Conservation (phyloP, 2,797 vertebrate genomes). For the Platyrinchus mystaceus region DNA sequence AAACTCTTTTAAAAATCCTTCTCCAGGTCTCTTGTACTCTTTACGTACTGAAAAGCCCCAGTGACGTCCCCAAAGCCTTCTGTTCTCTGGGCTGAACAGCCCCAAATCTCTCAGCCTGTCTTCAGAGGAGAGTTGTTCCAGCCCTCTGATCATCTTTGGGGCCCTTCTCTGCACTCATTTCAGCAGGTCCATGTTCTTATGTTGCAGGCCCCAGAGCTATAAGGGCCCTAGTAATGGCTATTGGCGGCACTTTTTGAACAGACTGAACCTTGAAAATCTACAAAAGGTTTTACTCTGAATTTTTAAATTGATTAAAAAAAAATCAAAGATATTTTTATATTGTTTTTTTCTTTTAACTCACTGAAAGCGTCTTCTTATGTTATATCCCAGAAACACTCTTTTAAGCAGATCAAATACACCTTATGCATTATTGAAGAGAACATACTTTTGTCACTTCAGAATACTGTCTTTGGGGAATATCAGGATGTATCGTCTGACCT, state of each 20-base stretch:
- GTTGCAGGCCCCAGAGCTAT: not conserved
- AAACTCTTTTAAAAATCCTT: not conserved
- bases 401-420: not conserved
- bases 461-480: not conserved
- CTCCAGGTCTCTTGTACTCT: not conserved
- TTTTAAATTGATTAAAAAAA: not conserved
- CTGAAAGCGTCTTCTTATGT: not conserved
- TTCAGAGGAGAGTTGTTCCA: not conserved
- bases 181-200: not conserved
- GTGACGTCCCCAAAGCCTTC: not conserved
- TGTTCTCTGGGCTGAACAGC: not conserved
- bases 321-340: not conserved
- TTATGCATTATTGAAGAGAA: not conserved
- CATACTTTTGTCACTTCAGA: not conserved
- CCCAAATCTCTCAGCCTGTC: not conserved
- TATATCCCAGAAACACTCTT: not conserved
- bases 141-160: not conserved
- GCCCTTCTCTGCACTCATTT: not conserved
- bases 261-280: not conserved
- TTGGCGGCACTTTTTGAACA: not conserved
- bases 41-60: not conserved
- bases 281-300: not conserved
- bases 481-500: not conserved
- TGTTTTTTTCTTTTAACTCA: not conserved
- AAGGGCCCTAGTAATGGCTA: not conserved